These are phyloP conservation scores for Chrysolina americana DNA, from an alignment of 2,888 invertebrate genomes.

Conservation along the genomic window DNA sequence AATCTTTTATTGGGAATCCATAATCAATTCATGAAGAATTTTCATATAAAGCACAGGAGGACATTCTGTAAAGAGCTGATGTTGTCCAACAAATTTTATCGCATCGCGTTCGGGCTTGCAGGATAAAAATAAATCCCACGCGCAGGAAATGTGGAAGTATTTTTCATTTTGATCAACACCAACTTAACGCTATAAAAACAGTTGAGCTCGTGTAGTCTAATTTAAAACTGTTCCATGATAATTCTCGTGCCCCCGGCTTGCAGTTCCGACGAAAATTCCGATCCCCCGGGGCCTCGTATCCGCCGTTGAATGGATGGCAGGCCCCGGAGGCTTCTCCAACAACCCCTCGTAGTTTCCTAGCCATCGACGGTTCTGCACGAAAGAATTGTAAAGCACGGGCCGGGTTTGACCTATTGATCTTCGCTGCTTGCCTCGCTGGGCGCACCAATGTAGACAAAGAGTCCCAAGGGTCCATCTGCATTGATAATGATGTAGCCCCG, in stretches of 20 bases:
- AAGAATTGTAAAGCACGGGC: constrained; percentile 57
- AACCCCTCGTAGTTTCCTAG: constrained; percentile 53
- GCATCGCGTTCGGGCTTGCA: too few relatives aligned
- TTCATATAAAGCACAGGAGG: too few relatives aligned
- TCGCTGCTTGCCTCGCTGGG: constrained; percentile 57
- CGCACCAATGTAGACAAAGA: constrained; percentile 63
- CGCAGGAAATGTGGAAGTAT: too few relatives aligned
- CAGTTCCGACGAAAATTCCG: neutral
- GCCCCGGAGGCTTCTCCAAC: constrained; percentile 43
- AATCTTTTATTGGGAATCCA: too few relatives aligned
- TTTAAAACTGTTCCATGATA: neutral
- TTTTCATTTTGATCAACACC: too few relatives aligned
- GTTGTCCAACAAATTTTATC: too few relatives aligned
- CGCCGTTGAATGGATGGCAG: constrained; percentile 29
- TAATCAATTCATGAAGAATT: too few relatives aligned
- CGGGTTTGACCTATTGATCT: constrained; percentile 64
- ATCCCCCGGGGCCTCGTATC: constrained; percentile 38
- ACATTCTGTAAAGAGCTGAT: too few relatives aligned
- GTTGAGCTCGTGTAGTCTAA: neutral
- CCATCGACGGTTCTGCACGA: constrained; percentile 37
- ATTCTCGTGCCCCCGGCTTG: neutral
- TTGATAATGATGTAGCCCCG: constrained; percentile 66
- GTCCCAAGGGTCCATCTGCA: constrained; percentile 63
- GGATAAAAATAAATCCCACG: too few relatives aligned
- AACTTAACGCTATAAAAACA: neutral